Conservation (phyloP, 2,888 invertebrate species). For the Cosmorhoe ocellata region DNA sequence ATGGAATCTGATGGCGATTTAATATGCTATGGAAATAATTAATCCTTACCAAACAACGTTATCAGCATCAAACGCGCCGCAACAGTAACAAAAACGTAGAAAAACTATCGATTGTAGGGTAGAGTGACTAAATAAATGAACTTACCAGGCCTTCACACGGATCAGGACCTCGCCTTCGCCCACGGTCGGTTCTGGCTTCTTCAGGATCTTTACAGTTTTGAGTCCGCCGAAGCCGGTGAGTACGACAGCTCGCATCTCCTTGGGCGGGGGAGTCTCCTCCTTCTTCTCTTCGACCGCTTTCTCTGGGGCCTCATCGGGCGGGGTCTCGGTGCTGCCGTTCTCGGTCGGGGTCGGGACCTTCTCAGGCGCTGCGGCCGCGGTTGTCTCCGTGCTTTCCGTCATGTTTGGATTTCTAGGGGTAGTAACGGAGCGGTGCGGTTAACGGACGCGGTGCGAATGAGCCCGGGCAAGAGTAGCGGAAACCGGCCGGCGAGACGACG, state of each 20-base stretch:
- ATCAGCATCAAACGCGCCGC: neutral
- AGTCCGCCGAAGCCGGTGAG: constrained; percentile 93
- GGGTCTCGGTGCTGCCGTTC: constrained; percentile 75
- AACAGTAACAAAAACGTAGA: neutral
- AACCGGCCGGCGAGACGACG: constrained; percentile 75
- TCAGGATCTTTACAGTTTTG: constrained; percentile 91
- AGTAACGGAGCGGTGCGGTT: constrained; percentile 59
- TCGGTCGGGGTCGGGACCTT: constrained; percentile 83
- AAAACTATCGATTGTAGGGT: constrained; percentile 11
- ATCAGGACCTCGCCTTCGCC: constrained; percentile 90
- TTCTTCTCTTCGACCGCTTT: constrained; percentile 81
- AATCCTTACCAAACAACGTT: neutral
- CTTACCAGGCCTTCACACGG: constrained; percentile 93
- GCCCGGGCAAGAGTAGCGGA: constrained; percentile 57
- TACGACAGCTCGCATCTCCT: constrained; percentile 93
- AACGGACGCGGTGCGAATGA: constrained; percentile 70
- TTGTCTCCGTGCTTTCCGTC: constrained; percentile 80
- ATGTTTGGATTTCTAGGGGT: constrained; percentile 55
- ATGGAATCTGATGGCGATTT: too few relatives aligned
- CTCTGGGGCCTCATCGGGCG: constrained; percentile 77
- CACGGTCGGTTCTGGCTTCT: constrained; percentile 88
- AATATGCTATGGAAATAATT: neutral
- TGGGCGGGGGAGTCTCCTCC: constrained; percentile 83
- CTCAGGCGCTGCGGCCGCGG: constrained; percentile 78
- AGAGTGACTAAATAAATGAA: constrained; percentile 43